A percentile compares a stretch with the other conserved stretches of the same genome.
Conservation (phyloP, 2,888 invertebrate species). For the Mythimna impura region DNA sequence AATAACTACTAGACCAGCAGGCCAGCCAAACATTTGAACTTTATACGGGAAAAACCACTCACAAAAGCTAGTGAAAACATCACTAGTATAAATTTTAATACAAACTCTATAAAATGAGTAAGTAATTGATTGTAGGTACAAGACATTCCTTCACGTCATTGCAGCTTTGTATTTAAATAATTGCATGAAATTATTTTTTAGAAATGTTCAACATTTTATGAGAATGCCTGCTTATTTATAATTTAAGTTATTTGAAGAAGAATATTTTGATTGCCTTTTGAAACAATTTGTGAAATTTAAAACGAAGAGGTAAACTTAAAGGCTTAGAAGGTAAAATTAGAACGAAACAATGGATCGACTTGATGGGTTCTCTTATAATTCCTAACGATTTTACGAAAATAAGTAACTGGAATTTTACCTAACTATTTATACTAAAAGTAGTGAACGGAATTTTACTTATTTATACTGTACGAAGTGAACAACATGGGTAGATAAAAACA, state of each 20-base stretch:
- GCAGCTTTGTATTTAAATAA: slow-evolving; percentile 10
- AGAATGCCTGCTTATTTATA: background rate
- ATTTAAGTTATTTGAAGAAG: slow-evolving; percentile 2
- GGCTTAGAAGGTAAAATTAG: background rate
- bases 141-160: slow-evolving; percentile 16
- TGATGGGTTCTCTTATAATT: background rate
- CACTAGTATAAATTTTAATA: background rate
- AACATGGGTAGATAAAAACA: too few species aligned
- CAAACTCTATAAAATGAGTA: background rate
- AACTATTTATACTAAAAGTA: too few species aligned
- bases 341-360: background rate
- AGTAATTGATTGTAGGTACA: slow-evolving; percentile 3
- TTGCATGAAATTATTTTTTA: background rate
- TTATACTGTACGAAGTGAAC: too few species aligned
- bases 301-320: background rate
- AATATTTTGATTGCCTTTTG: slow-evolving; percentile 31
- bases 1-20: too few species aligned
- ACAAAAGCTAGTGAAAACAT: too few species aligned
- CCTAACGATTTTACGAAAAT: too few species aligned
- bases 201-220: slow-evolving; percentile 17
- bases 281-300: background rate
- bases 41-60: too few species aligned
- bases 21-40: too few species aligned
- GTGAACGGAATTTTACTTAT: too few species aligned
- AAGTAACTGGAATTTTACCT: too few species aligned